Conservation (phyloP, 2,797 vertebrate species). For the Trachurus trachurus region DNA sequence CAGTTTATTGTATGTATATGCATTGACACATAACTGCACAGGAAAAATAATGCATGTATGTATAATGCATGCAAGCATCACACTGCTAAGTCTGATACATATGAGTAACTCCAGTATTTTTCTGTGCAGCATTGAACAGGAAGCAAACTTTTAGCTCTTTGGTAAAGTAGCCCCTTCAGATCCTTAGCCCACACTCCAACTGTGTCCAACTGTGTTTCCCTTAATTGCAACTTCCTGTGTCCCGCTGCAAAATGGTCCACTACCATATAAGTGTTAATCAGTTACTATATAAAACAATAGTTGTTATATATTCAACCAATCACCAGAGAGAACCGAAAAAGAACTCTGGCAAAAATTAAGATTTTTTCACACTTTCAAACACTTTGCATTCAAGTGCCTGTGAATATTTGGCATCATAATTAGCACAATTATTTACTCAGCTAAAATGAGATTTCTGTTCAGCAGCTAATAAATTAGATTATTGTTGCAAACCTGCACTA, state of each 20-base stretch:
- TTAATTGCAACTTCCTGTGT: constrained; percentile 11
- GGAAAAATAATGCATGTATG: no score
- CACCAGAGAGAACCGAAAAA: no score
- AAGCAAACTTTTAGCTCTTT: background rate
- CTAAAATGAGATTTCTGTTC: constrained; percentile 1
- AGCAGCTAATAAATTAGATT: constrained; percentile 34
- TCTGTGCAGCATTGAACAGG: background rate
- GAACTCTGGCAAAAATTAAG: no score
- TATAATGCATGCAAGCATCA: background rate
- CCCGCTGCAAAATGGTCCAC: background rate
- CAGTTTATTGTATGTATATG: no score
- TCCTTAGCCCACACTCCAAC: no score
- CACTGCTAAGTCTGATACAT: background rate
- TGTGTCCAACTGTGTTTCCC: background rate
- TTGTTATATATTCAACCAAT: background rate
- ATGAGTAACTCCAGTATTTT: background rate
- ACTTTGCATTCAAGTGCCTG: no score
- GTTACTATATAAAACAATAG: constrained; percentile 2
- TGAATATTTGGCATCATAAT: constrained; percentile 8
- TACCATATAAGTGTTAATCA: constrained; percentile 12
- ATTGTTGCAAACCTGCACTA: constrained; percentile 33
- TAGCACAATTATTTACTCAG: background rate
- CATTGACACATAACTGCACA: no score
- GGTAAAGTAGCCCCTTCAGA: constrained; percentile 1
- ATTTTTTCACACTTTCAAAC: no score